These are phyloP conservation scores for Sinocyclocheilus anophthalmus DNA, from an alignment of 2,113 vertebrate species.

Conservation along the genomic window DNA sequence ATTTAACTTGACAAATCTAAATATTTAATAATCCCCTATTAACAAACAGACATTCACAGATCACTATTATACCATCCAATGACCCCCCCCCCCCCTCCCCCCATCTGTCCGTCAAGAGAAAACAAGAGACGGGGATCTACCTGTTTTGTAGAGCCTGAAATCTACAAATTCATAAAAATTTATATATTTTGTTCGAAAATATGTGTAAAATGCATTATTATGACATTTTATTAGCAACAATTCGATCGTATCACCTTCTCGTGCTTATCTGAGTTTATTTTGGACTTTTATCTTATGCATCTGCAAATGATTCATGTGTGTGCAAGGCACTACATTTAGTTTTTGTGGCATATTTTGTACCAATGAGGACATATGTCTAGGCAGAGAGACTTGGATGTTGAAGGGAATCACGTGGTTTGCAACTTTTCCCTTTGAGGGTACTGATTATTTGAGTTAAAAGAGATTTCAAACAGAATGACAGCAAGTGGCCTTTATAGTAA, in stretches of 20 bases:
- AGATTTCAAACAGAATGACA: constrained; percentile 25
- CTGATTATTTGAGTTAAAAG: constrained; percentile 34
- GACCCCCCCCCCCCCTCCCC: too few species aligned
- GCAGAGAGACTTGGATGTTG: not conserved
- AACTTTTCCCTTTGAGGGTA: constrained; percentile 23
- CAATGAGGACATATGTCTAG: not conserved
- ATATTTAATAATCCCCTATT: not conserved
- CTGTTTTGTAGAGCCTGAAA: not conserved
- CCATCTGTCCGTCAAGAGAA: not conserved
- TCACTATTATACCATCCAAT: not conserved
- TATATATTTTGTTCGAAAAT: too few species aligned
- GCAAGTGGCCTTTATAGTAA: not conserved
- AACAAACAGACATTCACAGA: not conserved
- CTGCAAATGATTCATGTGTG: too few species aligned
- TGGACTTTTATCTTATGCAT: too few species aligned
- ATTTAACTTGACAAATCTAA: not conserved
- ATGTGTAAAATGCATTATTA: too few species aligned
- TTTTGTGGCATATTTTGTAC: not conserved
- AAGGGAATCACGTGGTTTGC: not conserved
- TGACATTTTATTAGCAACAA: too few species aligned
- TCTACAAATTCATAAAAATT: not conserved
- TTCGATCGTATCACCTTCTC: too few species aligned
- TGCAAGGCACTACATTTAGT: too few species aligned
- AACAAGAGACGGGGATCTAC: not conserved
- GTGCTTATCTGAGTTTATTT: too few species aligned